Percentiles rank a stretch among this genome's conserved stretches.
Conservation (phyloP, 2,888 invertebrate genomes). For the Pyrrhosoma nymphula region DNA sequence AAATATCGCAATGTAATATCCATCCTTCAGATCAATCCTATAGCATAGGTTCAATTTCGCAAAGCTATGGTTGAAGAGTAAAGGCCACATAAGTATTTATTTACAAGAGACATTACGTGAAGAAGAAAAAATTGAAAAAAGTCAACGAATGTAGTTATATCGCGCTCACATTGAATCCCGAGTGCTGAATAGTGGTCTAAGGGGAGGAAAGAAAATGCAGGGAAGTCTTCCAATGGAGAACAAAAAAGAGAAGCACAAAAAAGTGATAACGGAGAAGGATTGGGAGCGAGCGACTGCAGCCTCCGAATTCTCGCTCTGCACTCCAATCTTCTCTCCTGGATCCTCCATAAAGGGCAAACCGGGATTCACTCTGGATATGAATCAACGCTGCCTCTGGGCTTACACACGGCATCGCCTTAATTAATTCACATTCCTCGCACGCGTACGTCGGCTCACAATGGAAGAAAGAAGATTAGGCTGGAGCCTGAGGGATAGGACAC, state of each 20-base stretch:
- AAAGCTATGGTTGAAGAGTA: too few relatives aligned
- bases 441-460: not conserved
- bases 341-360: too few relatives aligned
- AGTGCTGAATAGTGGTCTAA: not conserved
- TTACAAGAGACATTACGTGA: too few relatives aligned
- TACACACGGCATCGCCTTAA: not conserved
- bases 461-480: not conserved
- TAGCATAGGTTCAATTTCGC: too few relatives aligned
- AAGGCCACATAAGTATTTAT: too few relatives aligned
- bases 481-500: not conserved
- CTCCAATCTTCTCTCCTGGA: not conserved
- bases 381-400: not conserved
- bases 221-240: not conserved
- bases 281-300: not conserved
- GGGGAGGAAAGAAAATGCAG: too few relatives aligned
- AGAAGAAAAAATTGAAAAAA: too few relatives aligned
- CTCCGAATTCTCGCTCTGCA: not conserved
- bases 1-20: too few relatives aligned
- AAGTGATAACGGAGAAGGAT: not conserved
- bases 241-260: not conserved
- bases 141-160: too few relatives aligned
- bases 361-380: not conserved
- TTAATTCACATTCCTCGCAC: not conserved
- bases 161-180: too few relatives aligned
- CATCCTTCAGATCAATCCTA: too few relatives aligned